phyloP scores from a whole-genome alignment of 2,888 invertebrate genomes.

The Monopis laevigella region DNA sequence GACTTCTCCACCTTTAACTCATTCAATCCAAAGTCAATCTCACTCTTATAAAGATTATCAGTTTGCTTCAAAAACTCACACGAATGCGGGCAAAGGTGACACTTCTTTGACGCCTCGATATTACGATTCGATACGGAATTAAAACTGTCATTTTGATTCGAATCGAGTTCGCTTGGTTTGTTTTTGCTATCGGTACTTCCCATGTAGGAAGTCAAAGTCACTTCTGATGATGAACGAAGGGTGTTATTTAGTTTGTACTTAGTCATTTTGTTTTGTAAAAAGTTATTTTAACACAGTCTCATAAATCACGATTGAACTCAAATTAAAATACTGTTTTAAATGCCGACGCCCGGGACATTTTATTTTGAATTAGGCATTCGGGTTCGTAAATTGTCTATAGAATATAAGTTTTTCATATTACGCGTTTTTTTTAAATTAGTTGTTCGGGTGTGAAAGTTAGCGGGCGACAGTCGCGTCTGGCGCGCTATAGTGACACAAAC shows the following conservation, averaged over 20 bases:
- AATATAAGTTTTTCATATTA: no score
- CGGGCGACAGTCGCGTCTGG: no score
- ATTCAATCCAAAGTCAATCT: conserved; percentile 45
- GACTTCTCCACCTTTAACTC: conserved; percentile 48
- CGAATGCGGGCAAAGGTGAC: conserved; percentile 40
- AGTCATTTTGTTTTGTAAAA: conserved; percentile 41
- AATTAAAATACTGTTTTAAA: conserved; percentile 44
- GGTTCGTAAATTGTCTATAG: no score
- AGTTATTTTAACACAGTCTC: neutral
- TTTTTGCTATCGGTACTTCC: conserved; percentile 33
- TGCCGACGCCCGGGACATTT: conserved; percentile 46
- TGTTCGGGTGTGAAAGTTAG: no score
- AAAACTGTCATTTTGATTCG: conserved; percentile 40
- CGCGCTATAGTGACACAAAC: no score
- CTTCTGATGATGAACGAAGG: conserved; percentile 42
- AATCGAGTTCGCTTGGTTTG: conserved; percentile 29
- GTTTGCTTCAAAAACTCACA: conserved; percentile 39
- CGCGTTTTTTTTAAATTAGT: no score
- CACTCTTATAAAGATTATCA: conserved; percentile 36
- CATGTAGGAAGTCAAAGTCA: conserved; percentile 57
- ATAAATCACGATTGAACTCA: conserved; percentile 11
- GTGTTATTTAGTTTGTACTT: conserved; percentile 65
- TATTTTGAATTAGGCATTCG: no score
- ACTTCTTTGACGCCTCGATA: conserved; percentile 27
- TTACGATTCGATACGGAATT: conserved; percentile 38